These are phyloP conservation scores for Rhopalosiphum maidis DNA, from an alignment of 1,140 invertebrate genomes.

Conservation along the genomic window DNA sequence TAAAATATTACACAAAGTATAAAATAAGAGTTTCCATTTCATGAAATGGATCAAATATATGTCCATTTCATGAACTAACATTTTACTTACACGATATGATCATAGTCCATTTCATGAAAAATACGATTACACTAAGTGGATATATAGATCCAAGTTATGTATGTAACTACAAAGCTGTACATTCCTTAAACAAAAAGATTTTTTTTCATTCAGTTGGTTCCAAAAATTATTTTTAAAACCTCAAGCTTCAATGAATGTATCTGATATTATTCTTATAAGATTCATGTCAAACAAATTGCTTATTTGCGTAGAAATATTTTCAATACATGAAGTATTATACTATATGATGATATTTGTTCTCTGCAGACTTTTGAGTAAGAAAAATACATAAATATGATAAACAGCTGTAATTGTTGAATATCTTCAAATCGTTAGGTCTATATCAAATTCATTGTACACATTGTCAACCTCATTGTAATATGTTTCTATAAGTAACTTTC, in stretches of 20 bases:
- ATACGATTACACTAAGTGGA: too few species aligned
- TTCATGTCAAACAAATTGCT: constrained; percentile 21
- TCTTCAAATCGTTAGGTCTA: neutral
- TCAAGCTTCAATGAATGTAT: neutral
- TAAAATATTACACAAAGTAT: too few species aligned
- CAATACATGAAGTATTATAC: neutral
- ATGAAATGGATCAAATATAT: too few species aligned
- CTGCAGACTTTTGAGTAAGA: neutral
- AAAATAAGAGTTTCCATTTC: too few species aligned
- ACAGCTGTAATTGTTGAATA: too few species aligned
- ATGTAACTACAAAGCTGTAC: constrained; percentile 21
- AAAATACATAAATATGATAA: constrained; percentile 15
- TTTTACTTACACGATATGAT: too few species aligned
- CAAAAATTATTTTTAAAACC: neutral
- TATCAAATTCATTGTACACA: constrained; percentile 5
- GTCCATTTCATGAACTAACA: too few species aligned
- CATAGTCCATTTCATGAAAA: too few species aligned
- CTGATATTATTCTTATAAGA: constrained; percentile 16
- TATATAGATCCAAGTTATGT: constrained; percentile 16
- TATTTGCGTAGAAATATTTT: constrained; percentile 28
- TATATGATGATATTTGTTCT: too few species aligned
- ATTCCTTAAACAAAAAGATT: neutral
- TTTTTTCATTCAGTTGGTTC: neutral
- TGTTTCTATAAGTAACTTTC: neutral
- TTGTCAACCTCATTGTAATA: neutral